Evolutionary conservation across 2,888 invertebrate genomes (phyloP).

Genomic region (Linnaemya tessellans): DNA sequence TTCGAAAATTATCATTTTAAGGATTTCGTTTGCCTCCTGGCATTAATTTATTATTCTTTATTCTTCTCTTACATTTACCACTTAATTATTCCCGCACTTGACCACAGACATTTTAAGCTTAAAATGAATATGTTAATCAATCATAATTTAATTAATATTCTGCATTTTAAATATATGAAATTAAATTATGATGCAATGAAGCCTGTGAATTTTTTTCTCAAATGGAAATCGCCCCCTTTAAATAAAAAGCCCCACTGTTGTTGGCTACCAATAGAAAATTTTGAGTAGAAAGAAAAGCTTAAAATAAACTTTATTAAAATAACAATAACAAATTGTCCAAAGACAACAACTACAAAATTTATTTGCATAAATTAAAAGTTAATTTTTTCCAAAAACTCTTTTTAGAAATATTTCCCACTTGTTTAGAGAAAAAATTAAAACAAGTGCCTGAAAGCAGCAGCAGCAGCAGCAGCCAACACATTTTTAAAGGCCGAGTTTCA

Average conservation of each 20-base stretch:
- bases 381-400: not conserved
- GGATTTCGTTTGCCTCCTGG: not conserved
- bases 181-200: constrained; percentile 60
- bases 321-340: constrained; percentile 60
- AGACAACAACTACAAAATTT: constrained; percentile 53
- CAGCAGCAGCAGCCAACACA: not conserved
- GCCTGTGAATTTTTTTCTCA: not conserved
- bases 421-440: constrained; percentile 27
- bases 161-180: constrained; percentile 53
- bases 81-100: constrained; percentile 34
- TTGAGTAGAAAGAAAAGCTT: constrained; percentile 32
- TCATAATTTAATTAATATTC: constrained; percentile 62
- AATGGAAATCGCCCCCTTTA: not conserved
- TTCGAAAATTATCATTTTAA: not conserved
- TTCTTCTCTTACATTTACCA: constrained; percentile 7
- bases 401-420: constrained; percentile 37
- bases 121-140: constrained; percentile 45
- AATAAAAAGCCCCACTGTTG: not conserved
- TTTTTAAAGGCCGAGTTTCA: not conserved
- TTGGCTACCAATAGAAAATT: constrained; percentile 19
- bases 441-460: constrained; percentile 28
- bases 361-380: constrained; percentile 71
- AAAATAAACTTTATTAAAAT: constrained; percentile 55
- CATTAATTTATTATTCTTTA: not conserved
- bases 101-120: constrained; percentile 41